Evolutionary conservation across 2,797 vertebrate species (phyloP).

Genomic region (Betta splendens): DNA sequence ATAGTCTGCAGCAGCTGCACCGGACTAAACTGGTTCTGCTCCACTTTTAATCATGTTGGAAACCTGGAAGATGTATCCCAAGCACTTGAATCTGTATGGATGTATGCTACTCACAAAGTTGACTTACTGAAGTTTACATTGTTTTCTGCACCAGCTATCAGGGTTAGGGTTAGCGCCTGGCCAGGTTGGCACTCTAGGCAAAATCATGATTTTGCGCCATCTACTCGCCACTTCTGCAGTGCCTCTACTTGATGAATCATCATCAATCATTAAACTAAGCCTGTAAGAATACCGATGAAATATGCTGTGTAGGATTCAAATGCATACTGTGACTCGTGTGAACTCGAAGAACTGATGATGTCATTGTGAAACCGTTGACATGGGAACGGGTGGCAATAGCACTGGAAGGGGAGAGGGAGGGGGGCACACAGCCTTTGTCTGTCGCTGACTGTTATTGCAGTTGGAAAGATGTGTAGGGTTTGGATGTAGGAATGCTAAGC

Average conservation of each 20-base stretch:
- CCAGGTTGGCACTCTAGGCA: too few relatives aligned
- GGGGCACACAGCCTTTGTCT: conserved; percentile 47
- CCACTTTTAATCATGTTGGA: conserved; percentile 12
- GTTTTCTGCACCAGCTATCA: too few relatives aligned
- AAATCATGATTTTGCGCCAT: too few relatives aligned
- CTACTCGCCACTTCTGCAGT: too few relatives aligned
- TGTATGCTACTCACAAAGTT: background rate
- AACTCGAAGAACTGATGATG: conserved; percentile 42
- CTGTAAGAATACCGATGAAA: too few relatives aligned
- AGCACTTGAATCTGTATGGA: background rate
- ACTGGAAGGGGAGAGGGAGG: background rate
- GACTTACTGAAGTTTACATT: background rate
- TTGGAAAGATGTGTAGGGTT: conserved; percentile 50
- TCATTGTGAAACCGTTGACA: conserved; percentile 47
- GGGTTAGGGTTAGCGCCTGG: too few relatives aligned
- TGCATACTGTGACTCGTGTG: conserved; percentile 18
- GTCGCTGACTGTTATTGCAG: conserved; percentile 63
- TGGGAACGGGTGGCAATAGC: conserved; percentile 1
- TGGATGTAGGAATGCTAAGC: conserved; percentile 42
- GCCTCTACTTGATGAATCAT: too few relatives aligned
- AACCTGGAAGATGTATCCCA: conserved; percentile 3
- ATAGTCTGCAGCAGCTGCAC: conserved; percentile 26
- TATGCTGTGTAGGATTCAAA: background rate
- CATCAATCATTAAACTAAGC: too few relatives aligned
- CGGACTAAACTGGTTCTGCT: background rate